phyloP scores from a whole-genome alignment of 2,797 vertebrate species.

The Macroramphosus scolopax region DNA sequence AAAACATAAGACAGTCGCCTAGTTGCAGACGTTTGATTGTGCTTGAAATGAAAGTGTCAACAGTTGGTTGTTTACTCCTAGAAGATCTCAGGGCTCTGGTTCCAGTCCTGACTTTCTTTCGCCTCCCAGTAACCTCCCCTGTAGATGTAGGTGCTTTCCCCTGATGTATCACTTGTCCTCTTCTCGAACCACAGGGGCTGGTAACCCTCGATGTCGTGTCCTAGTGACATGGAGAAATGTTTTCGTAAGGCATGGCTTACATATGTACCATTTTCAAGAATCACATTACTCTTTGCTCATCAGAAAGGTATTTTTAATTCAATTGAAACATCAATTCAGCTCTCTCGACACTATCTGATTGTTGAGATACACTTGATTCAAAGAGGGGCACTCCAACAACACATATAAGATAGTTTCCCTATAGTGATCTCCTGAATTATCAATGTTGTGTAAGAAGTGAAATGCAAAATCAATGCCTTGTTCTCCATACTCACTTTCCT shows the following conservation, averaged over 20 bases:
- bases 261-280: slow-evolving; percentile 15
- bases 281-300: neutral
- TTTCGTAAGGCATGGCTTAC: no score
- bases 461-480: neutral
- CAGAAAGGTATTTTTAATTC: no score
- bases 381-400: neutral
- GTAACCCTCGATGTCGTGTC: slow-evolving; percentile 85
- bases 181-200: slow-evolving; percentile 91
- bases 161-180: slow-evolving; percentile 82
- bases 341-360: neutral
- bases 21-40: no score
- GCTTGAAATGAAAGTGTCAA: slow-evolving; percentile 25
- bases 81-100: slow-evolving; percentile 87
- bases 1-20: slow-evolving; percentile 27
- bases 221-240: slow-evolving; percentile 74
- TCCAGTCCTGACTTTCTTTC: slow-evolving; percentile 94
- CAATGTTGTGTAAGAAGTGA: slow-evolving; percentile 1
- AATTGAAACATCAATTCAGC: no score
- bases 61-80: slow-evolving; percentile 55
- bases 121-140: slow-evolving; percentile 96
- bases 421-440: no score
- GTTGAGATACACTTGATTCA: no score
- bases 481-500: slow-evolving; percentile 78
- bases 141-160: slow-evolving; percentile 86
- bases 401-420: neutral